These are phyloP conservation scores for Gymnoscelis rufifasciata DNA, from an alignment of 2,888 invertebrate species.

Conservation along the genomic window DNA sequence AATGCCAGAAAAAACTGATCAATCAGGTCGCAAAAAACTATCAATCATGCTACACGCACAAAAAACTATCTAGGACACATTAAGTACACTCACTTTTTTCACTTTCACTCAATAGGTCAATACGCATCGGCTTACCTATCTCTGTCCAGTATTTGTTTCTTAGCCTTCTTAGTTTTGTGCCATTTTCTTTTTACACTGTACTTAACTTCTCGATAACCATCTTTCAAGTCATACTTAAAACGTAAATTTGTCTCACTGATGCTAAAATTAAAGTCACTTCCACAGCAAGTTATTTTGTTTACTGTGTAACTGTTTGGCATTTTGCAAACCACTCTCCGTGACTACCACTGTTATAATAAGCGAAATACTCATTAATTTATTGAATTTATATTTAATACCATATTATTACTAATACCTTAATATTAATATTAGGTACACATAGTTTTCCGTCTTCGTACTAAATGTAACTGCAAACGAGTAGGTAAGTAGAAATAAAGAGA, in stretches of 20 bases:
- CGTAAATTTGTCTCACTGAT: slow-evolving; percentile 25
- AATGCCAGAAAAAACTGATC: no score
- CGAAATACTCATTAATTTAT: no score
- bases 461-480: no score
- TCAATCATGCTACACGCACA: background rate
- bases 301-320: slow-evolving; percentile 14
- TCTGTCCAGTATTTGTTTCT: slow-evolving; percentile 41
- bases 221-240: slow-evolving; percentile 3
- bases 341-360: no score
- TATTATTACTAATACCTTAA: no score
- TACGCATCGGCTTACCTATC: slow-evolving; percentile 48
- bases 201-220: slow-evolving; percentile 36
- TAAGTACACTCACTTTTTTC: slow-evolving; percentile 3
- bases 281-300: slow-evolving; percentile 39
- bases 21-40: background rate
- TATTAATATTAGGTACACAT: no score
- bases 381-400: no score
- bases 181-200: slow-evolving; percentile 49
- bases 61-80: background rate
- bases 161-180: slow-evolving; percentile 53
- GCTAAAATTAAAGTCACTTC: slow-evolving; percentile 41
- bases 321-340: no score
- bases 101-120: slow-evolving; percentile 1
- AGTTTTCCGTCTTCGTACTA: no score
- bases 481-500: no score